These are phyloP conservation scores for Venustoraphidia nigricollis DNA, from an alignment of 2,888 invertebrate species.

Conservation along the genomic window DNA sequence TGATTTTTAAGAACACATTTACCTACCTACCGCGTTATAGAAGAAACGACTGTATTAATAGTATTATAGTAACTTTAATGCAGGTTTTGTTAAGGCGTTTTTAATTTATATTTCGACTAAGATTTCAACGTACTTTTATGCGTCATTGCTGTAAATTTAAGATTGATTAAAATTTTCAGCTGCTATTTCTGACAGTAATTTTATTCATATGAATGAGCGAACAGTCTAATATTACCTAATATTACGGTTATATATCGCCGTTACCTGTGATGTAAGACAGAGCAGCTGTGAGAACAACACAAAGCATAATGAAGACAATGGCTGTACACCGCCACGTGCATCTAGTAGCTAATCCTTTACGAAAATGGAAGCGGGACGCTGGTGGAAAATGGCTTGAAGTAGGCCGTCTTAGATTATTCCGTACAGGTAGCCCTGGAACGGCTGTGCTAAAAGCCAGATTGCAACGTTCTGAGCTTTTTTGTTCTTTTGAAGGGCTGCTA, in stretches of 20 bases:
- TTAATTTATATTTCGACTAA: no score
- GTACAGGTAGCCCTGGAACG: conserved; percentile 59
- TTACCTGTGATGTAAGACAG: conserved; percentile 79
- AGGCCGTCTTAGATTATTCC: conserved; percentile 50
- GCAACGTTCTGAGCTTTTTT: conserved; percentile 44
- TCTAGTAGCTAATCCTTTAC: conserved; percentile 68
- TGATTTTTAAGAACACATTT: no score
- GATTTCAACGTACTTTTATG: no score
- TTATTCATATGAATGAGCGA: not conserved
- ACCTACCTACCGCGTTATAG: no score
- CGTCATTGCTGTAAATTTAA: not conserved
- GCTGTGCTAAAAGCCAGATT: conserved; percentile 39
- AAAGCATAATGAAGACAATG: conserved; percentile 71
- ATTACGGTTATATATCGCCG: not conserved
- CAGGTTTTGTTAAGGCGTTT: no score
- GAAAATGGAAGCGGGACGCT: conserved; percentile 67
- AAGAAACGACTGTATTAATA: no score
- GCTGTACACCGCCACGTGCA: conserved; percentile 91
- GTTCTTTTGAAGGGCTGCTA: conserved; percentile 72
- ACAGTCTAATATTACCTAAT: not conserved
- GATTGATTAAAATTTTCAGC: no score
- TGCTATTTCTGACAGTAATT: not conserved
- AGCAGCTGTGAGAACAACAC: conserved; percentile 66
- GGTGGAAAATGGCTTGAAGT: conserved; percentile 59
- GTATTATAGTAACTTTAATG: no score